These are phyloP conservation scores for Gambusia affinis DNA, from an alignment of 2,113 vertebrate species.

Conservation along the genomic window DNA sequence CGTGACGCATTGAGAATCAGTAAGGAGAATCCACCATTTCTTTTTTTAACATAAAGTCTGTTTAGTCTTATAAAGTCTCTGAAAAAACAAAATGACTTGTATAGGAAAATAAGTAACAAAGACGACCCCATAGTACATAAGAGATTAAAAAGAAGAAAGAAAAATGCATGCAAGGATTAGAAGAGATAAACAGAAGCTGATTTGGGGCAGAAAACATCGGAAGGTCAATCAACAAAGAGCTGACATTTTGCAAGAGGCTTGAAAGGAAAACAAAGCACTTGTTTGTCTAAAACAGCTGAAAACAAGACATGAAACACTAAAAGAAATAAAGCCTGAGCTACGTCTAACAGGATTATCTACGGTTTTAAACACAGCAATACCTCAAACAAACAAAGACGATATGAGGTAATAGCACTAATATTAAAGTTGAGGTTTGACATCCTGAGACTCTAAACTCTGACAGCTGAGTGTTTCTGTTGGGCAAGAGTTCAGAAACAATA, in stretches of 20 bases:
- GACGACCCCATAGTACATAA: not conserved
- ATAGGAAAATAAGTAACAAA: not conserved
- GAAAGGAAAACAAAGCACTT: slow-evolving; percentile 33
- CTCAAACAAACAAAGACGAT: slow-evolving; percentile 33
- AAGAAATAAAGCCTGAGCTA: slow-evolving; percentile 30
- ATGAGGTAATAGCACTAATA: slow-evolving; percentile 31
- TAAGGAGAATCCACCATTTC: not conserved
- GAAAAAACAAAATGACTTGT: not conserved
- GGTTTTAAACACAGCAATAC: slow-evolving; percentile 40
- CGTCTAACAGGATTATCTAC: slow-evolving; percentile 39
- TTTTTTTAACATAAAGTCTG: slow-evolving; percentile 3
- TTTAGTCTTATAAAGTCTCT: not conserved
- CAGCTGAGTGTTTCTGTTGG: slow-evolving; percentile 20
- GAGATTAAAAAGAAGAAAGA: not conserved
- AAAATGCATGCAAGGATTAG: not conserved
- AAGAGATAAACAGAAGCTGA: not conserved
- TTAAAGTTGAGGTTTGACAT: slow-evolving; percentile 31
- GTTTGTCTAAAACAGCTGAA: slow-evolving; percentile 6
- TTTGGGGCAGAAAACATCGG: slow-evolving; percentile 7
- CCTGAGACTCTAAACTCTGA: slow-evolving; percentile 5
- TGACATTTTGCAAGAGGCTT: slow-evolving; percentile 55
- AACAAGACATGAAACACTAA: slow-evolving; percentile 13
- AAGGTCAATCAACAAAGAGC: slow-evolving; percentile 37
- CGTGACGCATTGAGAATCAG: slow-evolving; percentile 1
- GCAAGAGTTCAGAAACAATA: slow-evolving; percentile 6